Conservation (phyloP, 2,113 vertebrate species). For the Podarcis raffonei region DNA sequence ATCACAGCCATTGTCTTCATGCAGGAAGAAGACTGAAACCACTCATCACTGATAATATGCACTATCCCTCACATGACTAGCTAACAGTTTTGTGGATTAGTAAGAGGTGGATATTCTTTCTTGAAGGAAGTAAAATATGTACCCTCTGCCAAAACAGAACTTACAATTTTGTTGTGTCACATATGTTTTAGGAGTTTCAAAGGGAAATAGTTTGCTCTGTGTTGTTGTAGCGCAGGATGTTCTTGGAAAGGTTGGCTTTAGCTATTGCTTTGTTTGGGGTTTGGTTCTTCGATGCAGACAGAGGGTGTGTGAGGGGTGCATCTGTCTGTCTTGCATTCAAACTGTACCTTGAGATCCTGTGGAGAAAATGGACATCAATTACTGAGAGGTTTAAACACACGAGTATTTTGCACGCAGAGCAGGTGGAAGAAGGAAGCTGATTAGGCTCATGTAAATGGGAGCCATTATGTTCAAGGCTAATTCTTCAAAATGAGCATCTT, state of each 20-base stretch:
- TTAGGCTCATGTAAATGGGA: conserved; percentile 2
- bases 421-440: neutral
- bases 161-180: neutral
- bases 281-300: neutral
- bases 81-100: neutral
- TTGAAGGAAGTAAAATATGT: neutral
- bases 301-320: neutral
- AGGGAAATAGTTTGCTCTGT: neutral
- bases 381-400: neutral
- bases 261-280: neutral
- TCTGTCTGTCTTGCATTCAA: neutral
- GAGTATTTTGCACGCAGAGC: neutral
- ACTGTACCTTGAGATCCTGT: neutral
- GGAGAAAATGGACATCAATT: neutral
- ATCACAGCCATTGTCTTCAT: neutral
- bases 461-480: fast-evolving
- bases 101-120: neutral
- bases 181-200: fast-evolving
- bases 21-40: neutral
- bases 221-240: neutral
- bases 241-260: conserved; percentile 1
- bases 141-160: too few relatives aligned
- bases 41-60: neutral
- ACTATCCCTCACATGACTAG: neutral
- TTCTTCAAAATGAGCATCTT: neutral